A percentile compares a stretch with the other conserved stretches of the same genome.
Conservation (phyloP, 2,888 invertebrate species). For the Drosophila aldrichi region DNA sequence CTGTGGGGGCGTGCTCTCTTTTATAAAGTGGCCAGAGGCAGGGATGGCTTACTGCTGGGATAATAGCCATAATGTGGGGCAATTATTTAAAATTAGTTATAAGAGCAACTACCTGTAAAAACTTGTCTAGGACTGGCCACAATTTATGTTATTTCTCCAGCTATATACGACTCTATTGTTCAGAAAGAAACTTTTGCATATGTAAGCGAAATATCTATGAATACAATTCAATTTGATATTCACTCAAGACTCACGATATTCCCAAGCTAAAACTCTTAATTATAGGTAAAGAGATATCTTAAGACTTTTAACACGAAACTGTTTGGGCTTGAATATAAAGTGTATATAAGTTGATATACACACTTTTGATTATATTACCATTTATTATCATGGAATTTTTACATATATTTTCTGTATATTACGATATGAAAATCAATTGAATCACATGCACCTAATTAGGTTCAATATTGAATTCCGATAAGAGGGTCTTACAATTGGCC, state of each 20-base stretch:
- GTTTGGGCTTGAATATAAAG: too few species aligned
- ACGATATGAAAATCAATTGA: conserved; percentile 30
- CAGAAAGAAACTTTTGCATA: not conserved
- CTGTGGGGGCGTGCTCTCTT: conserved; percentile 62
- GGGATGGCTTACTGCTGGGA: conserved; percentile 29
- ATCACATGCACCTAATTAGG: conserved; percentile 57
- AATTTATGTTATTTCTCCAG: not conserved
- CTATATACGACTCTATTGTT: not conserved
- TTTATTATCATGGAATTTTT: not conserved
- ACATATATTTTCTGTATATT: not conserved
- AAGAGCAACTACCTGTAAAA: conserved; percentile 40
- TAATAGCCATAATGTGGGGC: conserved; percentile 62
- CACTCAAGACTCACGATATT: not conserved
- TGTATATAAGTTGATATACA: not conserved
- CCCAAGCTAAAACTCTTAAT: not conserved
- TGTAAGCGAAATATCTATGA: not conserved
- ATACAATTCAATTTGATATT: conserved; percentile 3
- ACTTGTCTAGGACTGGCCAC: not conserved
- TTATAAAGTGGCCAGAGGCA: conserved; percentile 6
- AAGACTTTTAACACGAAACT: not conserved
- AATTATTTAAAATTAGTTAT: conserved; percentile 75
- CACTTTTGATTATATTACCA: not conserved
- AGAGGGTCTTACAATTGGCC: conserved; percentile 20
- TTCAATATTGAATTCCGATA: conserved; percentile 32
- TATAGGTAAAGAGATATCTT: not conserved